Evolutionary conservation across 2,797 vertebrate species (phyloP).

Genomic region (Saxicola maurus): DNA sequence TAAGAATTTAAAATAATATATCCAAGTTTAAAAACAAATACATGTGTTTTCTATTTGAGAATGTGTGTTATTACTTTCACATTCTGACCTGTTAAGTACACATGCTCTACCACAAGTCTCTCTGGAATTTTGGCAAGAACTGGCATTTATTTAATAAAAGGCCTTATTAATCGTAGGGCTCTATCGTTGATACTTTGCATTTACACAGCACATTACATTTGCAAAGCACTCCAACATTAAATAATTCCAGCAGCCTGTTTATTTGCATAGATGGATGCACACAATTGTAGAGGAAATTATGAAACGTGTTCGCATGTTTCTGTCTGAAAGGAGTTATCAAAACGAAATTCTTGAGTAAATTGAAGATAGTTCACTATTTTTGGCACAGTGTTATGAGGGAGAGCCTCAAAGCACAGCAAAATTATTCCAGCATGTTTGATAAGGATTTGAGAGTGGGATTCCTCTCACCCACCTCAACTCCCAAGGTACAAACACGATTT

Average conservation of each 20-base stretch:
- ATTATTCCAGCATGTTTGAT: conserved; percentile 27
- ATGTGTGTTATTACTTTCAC: conserved; percentile 69
- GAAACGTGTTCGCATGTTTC: conserved; percentile 25
- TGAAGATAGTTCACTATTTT: conserved; percentile 16
- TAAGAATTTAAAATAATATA: conserved; percentile 64
- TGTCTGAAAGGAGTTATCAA: conserved; percentile 41
- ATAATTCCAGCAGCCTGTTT: conserved; percentile 48
- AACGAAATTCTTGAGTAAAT: conserved; percentile 28
- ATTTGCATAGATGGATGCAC: conserved; percentile 45
- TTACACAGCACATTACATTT: conserved; percentile 33
- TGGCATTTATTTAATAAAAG: conserved; percentile 51
- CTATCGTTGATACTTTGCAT: conserved; percentile 38
- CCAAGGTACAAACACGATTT: neutral
- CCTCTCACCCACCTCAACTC: neutral
- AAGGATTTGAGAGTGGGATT: neutral
- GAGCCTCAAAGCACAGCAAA: neutral
- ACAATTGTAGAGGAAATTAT: conserved; percentile 52
- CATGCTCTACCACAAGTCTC: conserved; percentile 64
- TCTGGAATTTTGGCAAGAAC: conserved; percentile 61
- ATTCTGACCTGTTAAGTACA: conserved; percentile 68
- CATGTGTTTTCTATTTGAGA: conserved; percentile 66
- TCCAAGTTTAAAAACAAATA: conserved; percentile 59
- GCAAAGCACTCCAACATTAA: conserved; percentile 32
- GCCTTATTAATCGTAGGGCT: conserved; percentile 53
- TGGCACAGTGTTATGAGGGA: neutral